phyloP scores from a whole-genome alignment of 1,140 invertebrate species.

The Lepidurus packardi region DNA sequence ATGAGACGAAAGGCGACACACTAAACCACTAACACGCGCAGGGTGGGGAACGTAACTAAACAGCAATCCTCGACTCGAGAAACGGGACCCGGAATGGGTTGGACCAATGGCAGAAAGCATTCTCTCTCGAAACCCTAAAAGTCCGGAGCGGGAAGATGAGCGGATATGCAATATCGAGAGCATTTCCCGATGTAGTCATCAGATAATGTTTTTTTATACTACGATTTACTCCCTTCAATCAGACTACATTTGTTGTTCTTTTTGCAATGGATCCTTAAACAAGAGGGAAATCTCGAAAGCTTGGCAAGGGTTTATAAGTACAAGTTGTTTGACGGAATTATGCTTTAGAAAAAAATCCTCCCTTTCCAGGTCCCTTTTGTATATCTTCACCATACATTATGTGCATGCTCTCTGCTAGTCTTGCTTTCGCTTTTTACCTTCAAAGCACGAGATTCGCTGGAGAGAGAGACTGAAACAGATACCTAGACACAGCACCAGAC shows the following conservation, averaged over 20 bases:
- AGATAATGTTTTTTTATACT: background rate
- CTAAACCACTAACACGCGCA: constrained; percentile 21
- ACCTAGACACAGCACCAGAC: background rate
- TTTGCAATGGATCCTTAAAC: too few species aligned
- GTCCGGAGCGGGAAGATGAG: background rate
- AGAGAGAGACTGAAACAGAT: background rate
- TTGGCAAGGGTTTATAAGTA: too few species aligned
- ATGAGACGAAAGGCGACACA: constrained; percentile 13
- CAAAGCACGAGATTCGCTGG: background rate
- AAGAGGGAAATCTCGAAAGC: too few species aligned
- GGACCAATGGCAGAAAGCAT: background rate
- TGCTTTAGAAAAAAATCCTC: too few species aligned
- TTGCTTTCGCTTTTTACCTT: background rate
- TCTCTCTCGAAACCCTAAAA: background rate
- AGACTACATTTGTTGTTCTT: too few species aligned
- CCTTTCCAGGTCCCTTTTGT: too few species aligned
- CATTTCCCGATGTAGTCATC: background rate
- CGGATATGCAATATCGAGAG: background rate
- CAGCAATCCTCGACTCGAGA: background rate
- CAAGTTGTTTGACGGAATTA: too few species aligned
- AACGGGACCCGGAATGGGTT: background rate
- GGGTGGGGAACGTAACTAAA: constrained; percentile 21
- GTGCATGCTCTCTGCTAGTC: background rate
- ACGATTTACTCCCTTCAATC: too few species aligned
- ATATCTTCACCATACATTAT: background rate